Conservation (phyloP, 1,140 invertebrate species). For the Heliconius eleuchia region DNA sequence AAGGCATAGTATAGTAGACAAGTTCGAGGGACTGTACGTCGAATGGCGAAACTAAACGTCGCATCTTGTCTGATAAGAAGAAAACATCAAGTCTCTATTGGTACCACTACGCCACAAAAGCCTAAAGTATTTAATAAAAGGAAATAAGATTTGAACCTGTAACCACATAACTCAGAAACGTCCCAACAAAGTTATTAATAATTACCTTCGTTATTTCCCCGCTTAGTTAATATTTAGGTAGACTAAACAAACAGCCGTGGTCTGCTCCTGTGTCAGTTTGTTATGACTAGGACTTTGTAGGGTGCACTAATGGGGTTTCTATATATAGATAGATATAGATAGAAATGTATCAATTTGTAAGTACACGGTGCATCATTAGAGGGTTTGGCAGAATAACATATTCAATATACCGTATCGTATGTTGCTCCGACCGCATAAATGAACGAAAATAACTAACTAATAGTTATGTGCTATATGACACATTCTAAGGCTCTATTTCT, state of each 20-base stretch:
- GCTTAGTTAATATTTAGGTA: constrained; percentile 11
- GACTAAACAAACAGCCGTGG: background rate
- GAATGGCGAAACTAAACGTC: too few relatives aligned
- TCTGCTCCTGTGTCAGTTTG: background rate
- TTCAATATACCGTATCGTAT: background rate
- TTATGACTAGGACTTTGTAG: constrained; percentile 3
- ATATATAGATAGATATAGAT: background rate
- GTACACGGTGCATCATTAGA: background rate
- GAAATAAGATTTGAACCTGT: too few relatives aligned
- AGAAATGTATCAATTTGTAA: background rate
- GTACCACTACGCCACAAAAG: too few relatives aligned
- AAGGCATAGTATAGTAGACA: too few relatives aligned
- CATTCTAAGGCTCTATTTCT: too few relatives aligned
- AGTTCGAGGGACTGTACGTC: too few relatives aligned
- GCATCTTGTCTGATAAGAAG: too few relatives aligned
- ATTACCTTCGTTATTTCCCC: background rate
- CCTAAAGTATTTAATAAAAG: too few relatives aligned
- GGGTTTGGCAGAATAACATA: background rate
- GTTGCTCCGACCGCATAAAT: background rate
- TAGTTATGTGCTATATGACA: too few relatives aligned
- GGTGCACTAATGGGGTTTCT: constrained; percentile 11
- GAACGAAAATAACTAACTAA: background rate
- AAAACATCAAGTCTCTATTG: too few relatives aligned
- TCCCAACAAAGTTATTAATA: background rate
- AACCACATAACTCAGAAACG: too few relatives aligned